Conservation (phyloP, 2,113 vertebrate genomes). For the Casuarius casuarius region DNA sequence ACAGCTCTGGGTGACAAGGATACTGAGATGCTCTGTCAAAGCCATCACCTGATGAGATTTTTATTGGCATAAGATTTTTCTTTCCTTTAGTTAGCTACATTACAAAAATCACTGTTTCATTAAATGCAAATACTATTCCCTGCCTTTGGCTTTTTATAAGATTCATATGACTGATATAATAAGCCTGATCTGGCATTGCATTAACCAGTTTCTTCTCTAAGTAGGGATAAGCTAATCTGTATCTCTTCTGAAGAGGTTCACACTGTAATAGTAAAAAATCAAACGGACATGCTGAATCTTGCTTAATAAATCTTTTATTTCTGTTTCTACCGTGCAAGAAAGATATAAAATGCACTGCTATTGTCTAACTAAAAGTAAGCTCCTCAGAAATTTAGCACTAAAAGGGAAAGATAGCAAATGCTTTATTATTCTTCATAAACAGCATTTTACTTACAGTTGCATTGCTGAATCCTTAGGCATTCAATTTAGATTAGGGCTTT, state of each 20-base stretch:
- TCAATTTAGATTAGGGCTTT: background rate
- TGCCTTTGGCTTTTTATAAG: conserved; percentile 51
- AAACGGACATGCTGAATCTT: background rate
- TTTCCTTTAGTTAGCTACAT: conserved; percentile 70
- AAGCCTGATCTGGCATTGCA: background rate
- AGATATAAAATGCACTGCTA: background rate
- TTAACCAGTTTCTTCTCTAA: conserved; percentile 44
- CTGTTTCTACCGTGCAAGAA: background rate
- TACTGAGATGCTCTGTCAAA: conserved; percentile 76
- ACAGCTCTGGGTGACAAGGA: conserved; percentile 78
- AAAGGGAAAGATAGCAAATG: background rate
- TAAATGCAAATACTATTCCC: conserved; percentile 60
- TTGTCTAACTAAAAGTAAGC: background rate
- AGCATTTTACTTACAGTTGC: background rate
- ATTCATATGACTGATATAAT: conserved; percentile 41
- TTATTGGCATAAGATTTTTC: conserved; percentile 75
- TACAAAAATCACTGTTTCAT: conserved; percentile 69
- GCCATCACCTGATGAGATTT: conserved; percentile 78
- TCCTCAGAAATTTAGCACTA: background rate
- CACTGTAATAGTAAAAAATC: background rate
- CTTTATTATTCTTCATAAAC: conserved; percentile 7
- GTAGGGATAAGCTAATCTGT: background rate
- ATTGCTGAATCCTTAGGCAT: background rate
- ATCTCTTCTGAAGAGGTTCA: conserved; percentile 24
- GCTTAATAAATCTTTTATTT: background rate